These are phyloP conservation scores for Paralichthys olivaceus DNA, from an alignment of 2,113 vertebrate species.

Conservation along the genomic window DNA sequence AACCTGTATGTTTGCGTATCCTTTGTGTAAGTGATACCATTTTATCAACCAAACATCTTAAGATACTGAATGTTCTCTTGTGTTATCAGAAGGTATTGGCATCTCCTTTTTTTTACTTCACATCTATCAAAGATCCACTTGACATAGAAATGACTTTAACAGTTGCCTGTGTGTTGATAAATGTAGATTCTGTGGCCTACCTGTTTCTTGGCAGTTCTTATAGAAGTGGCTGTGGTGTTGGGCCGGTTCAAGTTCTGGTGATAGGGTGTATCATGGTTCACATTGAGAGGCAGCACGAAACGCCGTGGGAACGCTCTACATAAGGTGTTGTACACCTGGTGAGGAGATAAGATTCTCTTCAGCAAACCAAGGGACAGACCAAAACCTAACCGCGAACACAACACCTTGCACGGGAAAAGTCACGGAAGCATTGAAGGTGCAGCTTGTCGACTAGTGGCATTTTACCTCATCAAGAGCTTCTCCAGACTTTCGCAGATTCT, in stretches of 20 bases:
- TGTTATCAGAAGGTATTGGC: background rate
- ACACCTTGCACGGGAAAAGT: background rate
- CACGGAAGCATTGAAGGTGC: background rate
- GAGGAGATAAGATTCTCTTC: background rate
- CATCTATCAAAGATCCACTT: background rate
- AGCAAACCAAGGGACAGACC: background rate
- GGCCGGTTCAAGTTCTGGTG: slow-evolving; percentile 80
- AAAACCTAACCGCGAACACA: background rate
- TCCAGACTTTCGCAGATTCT: slow-evolving; percentile 89
- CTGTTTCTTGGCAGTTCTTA: slow-evolving; percentile 82
- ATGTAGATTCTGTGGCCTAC: slow-evolving; percentile 57
- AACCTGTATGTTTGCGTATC: too few species aligned
- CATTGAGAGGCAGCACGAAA: slow-evolving; percentile 87
- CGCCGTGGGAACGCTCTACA: slow-evolving; percentile 84
- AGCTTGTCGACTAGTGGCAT: background rate
- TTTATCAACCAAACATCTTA: background rate
- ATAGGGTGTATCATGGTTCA: slow-evolving; percentile 68
- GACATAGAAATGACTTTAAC: too few species aligned
- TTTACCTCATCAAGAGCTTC: slow-evolving; percentile 88
- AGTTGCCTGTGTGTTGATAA: background rate
- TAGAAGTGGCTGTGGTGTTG: slow-evolving; percentile 79
- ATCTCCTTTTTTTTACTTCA: background rate
- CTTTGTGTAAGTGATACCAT: too few species aligned
- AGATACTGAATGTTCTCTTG: background rate
- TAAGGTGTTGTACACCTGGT: slow-evolving; percentile 83